Base-by-base conservation (phyloP, 2,888 invertebrate genomes). In the Volucella bombylans region DNA sequence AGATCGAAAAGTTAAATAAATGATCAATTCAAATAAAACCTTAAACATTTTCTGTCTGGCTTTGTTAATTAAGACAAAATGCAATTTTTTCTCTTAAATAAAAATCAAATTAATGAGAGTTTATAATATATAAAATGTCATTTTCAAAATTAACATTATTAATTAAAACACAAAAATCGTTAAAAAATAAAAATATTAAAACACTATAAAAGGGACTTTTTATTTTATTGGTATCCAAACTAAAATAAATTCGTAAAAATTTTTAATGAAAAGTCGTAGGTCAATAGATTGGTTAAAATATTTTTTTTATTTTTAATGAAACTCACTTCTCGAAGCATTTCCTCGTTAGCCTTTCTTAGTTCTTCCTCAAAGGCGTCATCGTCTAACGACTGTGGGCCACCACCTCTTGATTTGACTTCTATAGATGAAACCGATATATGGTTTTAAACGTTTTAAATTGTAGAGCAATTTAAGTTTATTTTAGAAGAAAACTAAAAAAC, bases 261-360 rank as follows among this genome's bases (percentile, higher is more conserved):
- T 61, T 80, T 54, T n/a, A n/a, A n/a, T n/a, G 76, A 72, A 54
- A 61, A 82, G 68, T 68, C 65, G 86, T 45, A 87, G 81, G 80
- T 81, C 76, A 61, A 61, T 45, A 4, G 38, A 9, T 49, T 8
- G 64, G 38, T 54, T 61, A 68, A 39, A 68, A 49, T 57, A 54
- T 62, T 68, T 62, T 11, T 50, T 11, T 50, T 65, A 71, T 64
- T 14, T 43, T 9, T 55, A 14, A 15, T 68, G 10, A 31, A 31
- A 87, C 89, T 90, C 86, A 92, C 92, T 89, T 92, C 90, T 88
- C 90, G 88, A 87, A 91, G 88, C 89, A 91, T 89, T 87, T 91
- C 90, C 76, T 90, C 90, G 85, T 91, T 90, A 52, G 92, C 92
- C 88, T 87, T 88, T 81, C 88, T 88, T 71, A 92, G 87, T 81